phyloP scores from a whole-genome alignment of 1,140 invertebrate genomes.

The Drosophila bifasciata region DNA sequence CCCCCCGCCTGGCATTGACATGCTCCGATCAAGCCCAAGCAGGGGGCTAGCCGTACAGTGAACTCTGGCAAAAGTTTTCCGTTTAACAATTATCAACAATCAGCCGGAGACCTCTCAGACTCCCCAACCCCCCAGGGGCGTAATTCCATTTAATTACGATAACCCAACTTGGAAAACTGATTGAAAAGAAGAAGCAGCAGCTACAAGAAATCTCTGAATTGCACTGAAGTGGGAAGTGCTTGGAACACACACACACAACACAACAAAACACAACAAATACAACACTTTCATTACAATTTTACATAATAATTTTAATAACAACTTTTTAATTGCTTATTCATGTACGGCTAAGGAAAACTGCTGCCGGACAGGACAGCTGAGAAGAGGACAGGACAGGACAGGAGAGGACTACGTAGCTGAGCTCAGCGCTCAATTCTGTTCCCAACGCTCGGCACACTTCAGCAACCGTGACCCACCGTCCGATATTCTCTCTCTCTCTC shows the following conservation, averaged over 20 bases:
- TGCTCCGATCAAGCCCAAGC: slow-evolving; percentile 10
- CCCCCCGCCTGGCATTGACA: slow-evolving; percentile 44
- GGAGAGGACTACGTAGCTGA: slow-evolving; percentile 1
- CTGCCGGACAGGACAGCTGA: slow-evolving; percentile 22
- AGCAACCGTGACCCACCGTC: slow-evolving; percentile 1
- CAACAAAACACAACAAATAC: slow-evolving; percentile 31
- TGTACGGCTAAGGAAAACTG: slow-evolving; percentile 57
- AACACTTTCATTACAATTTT: slow-evolving; percentile 65
- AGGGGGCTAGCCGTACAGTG: slow-evolving; percentile 3
- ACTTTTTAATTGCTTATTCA: slow-evolving; percentile 83
- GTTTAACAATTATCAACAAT: slow-evolving; percentile 20
- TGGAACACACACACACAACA: not conserved
- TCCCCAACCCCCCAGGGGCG: not conserved
- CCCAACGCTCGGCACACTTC: slow-evolving; percentile 14
- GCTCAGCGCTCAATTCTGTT: slow-evolving; percentile 16
- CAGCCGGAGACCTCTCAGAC: slow-evolving; percentile 13
- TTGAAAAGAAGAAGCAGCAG: slow-evolving; percentile 39
- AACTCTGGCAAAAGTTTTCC: slow-evolving; percentile 1
- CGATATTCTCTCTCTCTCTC: slow-evolving; percentile 21
- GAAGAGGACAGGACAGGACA: not conserved
- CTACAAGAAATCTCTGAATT: slow-evolving; percentile 2
- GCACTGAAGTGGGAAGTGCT: slow-evolving; percentile 26
- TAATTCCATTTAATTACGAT: not conserved
- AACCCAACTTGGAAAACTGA: slow-evolving; percentile 28
- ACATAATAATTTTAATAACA: slow-evolving; percentile 82